phyloP scores from a whole-genome alignment of 2,888 invertebrate species.

The Lomographa bimaculata region DNA sequence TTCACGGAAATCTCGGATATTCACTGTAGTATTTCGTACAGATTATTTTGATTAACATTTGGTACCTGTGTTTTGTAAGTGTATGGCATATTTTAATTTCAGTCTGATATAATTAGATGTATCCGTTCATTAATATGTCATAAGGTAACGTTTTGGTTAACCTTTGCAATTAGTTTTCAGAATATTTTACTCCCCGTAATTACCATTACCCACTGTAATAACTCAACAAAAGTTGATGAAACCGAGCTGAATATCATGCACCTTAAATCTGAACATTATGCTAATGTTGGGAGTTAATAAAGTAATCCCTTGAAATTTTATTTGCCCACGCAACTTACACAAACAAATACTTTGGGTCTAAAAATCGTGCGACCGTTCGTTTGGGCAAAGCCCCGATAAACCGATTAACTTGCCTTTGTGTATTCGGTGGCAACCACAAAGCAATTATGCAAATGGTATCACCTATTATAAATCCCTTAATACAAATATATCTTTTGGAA shows the following conservation, averaged over 20 bases:
- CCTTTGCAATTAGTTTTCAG: no score
- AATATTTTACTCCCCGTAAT: no score
- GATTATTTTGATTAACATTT: no score
- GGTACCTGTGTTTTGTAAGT: no score
- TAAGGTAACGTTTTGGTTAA: no score
- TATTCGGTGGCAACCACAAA: constrained; percentile 36
- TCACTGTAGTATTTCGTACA: constrained; percentile 2
- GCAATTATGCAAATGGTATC: constrained; percentile 40
- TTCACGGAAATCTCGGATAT: constrained; percentile 8
- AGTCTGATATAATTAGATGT: no score
- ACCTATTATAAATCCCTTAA: constrained; percentile 27
- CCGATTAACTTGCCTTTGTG: constrained; percentile 36
- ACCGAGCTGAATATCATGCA: constrained; percentile 1
- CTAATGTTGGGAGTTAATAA: constrained; percentile 20
- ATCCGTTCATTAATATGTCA: no score
- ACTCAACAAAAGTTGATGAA: neutral
- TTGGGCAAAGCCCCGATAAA: constrained; percentile 27
- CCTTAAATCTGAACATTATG: constrained; percentile 14
- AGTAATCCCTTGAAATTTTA: constrained; percentile 24
- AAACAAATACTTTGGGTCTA: constrained; percentile 25
- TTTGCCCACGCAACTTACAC: constrained; percentile 24
- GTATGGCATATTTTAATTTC: no score
- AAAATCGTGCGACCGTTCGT: constrained; percentile 21
- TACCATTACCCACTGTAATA: no score
- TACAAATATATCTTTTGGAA: constrained; percentile 19